Conservation (phyloP, 2,113 vertebrate genomes). For the Globicephala melas region DNA sequence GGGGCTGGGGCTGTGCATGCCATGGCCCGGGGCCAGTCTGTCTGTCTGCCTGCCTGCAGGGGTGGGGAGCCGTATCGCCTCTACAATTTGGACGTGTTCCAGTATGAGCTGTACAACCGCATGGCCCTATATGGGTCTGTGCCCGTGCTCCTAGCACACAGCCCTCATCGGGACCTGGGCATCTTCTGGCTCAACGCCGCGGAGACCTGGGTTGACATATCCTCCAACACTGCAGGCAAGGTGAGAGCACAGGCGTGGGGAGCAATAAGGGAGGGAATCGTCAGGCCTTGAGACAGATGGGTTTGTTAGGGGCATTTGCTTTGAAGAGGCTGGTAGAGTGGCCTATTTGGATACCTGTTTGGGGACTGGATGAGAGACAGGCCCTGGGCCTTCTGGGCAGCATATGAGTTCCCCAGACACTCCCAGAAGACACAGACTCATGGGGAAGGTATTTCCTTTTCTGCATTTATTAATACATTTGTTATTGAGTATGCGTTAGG, state of each 20-base stretch:
- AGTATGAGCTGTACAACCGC: conserved; percentile 92
- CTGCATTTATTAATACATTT: background rate
- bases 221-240: conserved; percentile 93
- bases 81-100: conserved; percentile 96
- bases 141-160: conserved; percentile 92
- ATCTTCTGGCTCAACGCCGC: conserved; percentile 97
- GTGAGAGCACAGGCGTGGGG: conserved; percentile 64
- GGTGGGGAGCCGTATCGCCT: conserved; percentile 93
- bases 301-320: background rate
- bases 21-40: background rate
- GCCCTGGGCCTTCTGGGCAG: background rate
- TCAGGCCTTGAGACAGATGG: background rate
- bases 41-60: conserved; percentile 72
- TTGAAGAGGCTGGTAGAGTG: background rate
- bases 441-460: background rate
- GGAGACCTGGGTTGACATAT: conserved; percentile 96
- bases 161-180: conserved; percentile 86
- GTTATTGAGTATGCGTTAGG: fast-evolving
- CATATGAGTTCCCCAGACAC: background rate
- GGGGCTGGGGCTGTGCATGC: background rate
- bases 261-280: background rate
- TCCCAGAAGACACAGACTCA: background rate
- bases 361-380: background rate
- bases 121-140: conserved; percentile 95
- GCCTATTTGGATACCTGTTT: background rate